These are phyloP conservation scores for Saxidomus purpurata DNA, from an alignment of 1,140 invertebrate genomes.

Conservation along the genomic window DNA sequence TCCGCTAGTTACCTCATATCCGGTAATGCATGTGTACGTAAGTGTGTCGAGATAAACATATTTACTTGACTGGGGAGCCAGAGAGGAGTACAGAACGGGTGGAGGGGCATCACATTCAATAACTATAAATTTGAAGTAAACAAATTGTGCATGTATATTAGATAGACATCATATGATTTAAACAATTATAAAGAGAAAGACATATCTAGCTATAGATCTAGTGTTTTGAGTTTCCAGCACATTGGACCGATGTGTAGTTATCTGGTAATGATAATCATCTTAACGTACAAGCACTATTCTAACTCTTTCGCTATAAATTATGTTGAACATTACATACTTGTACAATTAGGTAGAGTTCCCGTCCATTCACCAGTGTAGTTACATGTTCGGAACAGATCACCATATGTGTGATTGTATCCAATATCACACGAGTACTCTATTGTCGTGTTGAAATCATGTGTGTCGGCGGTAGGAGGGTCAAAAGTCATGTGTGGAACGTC, in stretches of 20 bases:
- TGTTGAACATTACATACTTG: slow-evolving; percentile 49
- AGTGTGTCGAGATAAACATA: slow-evolving; percentile 42
- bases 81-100: background rate
- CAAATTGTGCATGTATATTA: too few relatives aligned
- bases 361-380: slow-evolving; percentile 41
- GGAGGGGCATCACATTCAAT: slow-evolving; percentile 38
- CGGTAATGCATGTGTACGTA: slow-evolving; percentile 37
- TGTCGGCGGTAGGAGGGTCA: slow-evolving; percentile 16
- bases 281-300: too few relatives aligned
- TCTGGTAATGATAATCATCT: too few relatives aligned
- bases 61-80: background rate
- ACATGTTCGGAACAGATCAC: slow-evolving; percentile 51
- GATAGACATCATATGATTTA: too few relatives aligned
- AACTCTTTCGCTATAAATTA: too few relatives aligned
- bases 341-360: slow-evolving; percentile 52
- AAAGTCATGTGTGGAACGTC: slow-evolving; percentile 40
- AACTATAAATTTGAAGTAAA: too few relatives aligned
- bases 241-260: too few relatives aligned
- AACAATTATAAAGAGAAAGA: too few relatives aligned
- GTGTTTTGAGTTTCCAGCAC: too few relatives aligned
- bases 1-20: slow-evolving; percentile 55
- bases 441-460: slow-evolving; percentile 59
- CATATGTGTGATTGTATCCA: slow-evolving; percentile 59
- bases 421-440: slow-evolving; percentile 51
- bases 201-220: too few relatives aligned